phyloP scores from a whole-genome alignment of 2,113 vertebrate species.

The Tetrax tetrax region DNA sequence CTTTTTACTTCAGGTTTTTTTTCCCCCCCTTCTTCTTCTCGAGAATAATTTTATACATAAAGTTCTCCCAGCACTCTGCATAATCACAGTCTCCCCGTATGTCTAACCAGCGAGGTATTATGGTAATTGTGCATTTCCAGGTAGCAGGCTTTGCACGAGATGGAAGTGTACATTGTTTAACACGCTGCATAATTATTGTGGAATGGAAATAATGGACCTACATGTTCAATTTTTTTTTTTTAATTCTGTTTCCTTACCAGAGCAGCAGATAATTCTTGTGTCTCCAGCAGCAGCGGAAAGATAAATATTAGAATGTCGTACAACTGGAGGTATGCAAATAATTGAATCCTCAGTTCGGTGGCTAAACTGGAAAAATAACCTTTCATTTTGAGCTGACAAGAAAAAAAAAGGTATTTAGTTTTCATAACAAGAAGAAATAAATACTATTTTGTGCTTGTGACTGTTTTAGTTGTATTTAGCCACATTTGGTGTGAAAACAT shows the following conservation, averaged over 20 bases:
- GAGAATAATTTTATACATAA: constrained; percentile 75
- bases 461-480: background rate
- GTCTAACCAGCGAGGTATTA: constrained; percentile 68
- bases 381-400: constrained; percentile 19
- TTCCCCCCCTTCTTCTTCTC: constrained; percentile 33
- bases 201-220: constrained; percentile 45
- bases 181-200: constrained; percentile 22
- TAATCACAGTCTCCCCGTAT: constrained; percentile 70
- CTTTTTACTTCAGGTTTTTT: constrained; percentile 63
- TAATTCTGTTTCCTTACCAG: constrained; percentile 9
- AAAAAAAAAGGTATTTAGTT: background rate
- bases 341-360: constrained; percentile 18
- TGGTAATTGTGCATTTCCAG: constrained; percentile 67
- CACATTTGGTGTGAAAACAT: background rate
- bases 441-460: background rate
- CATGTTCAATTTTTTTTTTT: background rate
- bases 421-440: background rate
- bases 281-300: background rate
- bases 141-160: constrained; percentile 17
- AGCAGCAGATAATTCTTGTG: constrained; percentile 33
- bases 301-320: constrained; percentile 55
- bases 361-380: constrained; percentile 32
- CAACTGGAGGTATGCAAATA: constrained; percentile 42
- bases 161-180: constrained; percentile 51
- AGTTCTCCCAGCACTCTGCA: constrained; percentile 70